Evolutionary conservation across 2,888 invertebrate genomes (phyloP).

Genomic region (Xanthorhoe designata): DNA sequence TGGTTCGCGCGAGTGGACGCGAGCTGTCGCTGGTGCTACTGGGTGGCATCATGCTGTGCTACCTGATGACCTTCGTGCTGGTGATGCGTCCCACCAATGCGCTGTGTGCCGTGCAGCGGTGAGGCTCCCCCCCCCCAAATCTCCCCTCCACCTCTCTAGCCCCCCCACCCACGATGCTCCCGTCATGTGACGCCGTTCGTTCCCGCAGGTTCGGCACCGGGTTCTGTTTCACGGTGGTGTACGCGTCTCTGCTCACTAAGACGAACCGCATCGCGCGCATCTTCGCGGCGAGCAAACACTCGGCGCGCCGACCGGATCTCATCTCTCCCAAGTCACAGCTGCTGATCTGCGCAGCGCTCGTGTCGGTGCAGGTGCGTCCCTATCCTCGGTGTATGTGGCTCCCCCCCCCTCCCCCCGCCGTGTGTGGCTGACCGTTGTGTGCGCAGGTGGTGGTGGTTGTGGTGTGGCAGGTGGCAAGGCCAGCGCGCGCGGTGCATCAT

Average conservation of each 20-base stretch:
- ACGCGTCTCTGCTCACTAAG: slow-evolving; percentile 97
- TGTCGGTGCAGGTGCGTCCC: slow-evolving; percentile 91
- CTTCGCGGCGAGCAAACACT: slow-evolving; percentile 96
- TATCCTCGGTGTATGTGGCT: too few species aligned
- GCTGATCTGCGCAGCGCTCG: slow-evolving; percentile 93
- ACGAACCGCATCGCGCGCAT: slow-evolving; percentile 98
- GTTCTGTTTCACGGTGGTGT: slow-evolving; percentile 98
- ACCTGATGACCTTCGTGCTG: slow-evolving; percentile 96
- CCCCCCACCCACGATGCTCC: too few species aligned
- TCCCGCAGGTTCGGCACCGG: slow-evolving; percentile 91
- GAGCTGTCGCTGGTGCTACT: slow-evolving; percentile 96
- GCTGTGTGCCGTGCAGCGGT: slow-evolving; percentile 96
- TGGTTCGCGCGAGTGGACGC: slow-evolving; percentile 97
- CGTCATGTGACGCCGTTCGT: background rate
- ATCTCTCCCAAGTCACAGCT: slow-evolving; percentile 96
- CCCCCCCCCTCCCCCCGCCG: background rate
- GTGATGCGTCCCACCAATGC: slow-evolving; percentile 94
- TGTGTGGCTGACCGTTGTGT: background rate
- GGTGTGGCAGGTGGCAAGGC: slow-evolving; percentile 96
- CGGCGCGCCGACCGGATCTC: slow-evolving; percentile 96
- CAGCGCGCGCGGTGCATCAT: slow-evolving; percentile 95
- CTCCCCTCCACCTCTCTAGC: too few species aligned
- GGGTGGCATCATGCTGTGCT: slow-evolving; percentile 95
- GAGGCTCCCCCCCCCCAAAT: slow-evolving; percentile 38
- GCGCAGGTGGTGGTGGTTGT: slow-evolving; percentile 91